Evolutionary conservation across 2,888 invertebrate genomes (phyloP).

Genomic region (Zaprionus lineosus): DNA sequence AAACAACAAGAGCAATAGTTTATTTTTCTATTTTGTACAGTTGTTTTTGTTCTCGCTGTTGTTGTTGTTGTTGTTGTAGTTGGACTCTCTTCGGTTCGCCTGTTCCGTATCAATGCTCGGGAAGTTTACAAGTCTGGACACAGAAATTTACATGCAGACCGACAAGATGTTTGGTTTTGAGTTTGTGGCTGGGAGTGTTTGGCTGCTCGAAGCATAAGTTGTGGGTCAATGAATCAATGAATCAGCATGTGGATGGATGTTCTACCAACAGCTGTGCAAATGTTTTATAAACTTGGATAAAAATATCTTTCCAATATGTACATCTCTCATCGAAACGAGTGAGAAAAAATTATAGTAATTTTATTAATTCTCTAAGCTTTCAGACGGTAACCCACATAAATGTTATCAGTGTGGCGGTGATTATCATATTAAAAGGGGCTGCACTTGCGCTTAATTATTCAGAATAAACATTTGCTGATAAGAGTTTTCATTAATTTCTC

Average conservation of each 20-base stretch:
- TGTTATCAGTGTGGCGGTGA: neutral
- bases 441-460: neutral
- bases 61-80: constrained; percentile 17
- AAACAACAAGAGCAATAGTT: constrained; percentile 48
- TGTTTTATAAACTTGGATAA: neutral
- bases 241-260: constrained; percentile 47
- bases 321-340: no score
- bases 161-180: constrained; percentile 32
- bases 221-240: constrained; percentile 67
- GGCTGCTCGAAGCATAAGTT: constrained; percentile 42
- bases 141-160: constrained; percentile 59
- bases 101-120: constrained; percentile 44
- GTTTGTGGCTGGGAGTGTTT: constrained; percentile 21
- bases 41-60: constrained; percentile 50
- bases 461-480: constrained; percentile 14
- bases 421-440: neutral
- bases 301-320: no score
- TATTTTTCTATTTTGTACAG: constrained; percentile 20
- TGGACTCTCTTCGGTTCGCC: constrained; percentile 21
- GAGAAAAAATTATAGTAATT: no score
- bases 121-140: constrained; percentile 67
- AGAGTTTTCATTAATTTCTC: neutral
- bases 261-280: constrained; percentile 52
- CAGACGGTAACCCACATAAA: no score
- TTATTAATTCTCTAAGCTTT: no score